Percentiles rank a stretch among this genome's conserved stretches.
phyloP scores from a whole-genome alignment of 1,140 invertebrate genomes.

The Nasonia longicornis region DNA sequence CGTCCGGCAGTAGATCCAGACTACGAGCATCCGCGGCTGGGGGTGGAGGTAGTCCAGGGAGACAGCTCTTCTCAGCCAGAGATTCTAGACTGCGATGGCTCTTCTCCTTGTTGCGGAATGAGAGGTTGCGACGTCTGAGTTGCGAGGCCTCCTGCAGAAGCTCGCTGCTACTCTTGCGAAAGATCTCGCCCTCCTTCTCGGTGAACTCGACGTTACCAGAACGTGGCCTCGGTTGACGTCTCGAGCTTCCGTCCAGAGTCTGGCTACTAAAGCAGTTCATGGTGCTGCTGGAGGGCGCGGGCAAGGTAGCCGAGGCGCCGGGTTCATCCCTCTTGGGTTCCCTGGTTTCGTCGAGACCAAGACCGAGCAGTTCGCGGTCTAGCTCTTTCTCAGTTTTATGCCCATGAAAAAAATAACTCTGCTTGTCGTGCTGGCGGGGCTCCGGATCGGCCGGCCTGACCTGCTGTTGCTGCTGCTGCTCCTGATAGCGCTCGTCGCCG shows the following conservation, averaged over 20 bases:
- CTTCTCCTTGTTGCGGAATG: slow-evolving; percentile 54
- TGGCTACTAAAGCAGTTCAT: slow-evolving; percentile 53
- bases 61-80: slow-evolving; percentile 50
- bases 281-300: slow-evolving; percentile 37
- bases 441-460: slow-evolving; percentile 51
- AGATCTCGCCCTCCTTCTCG: slow-evolving; percentile 58
- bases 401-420: slow-evolving; percentile 63
- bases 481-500: neutral
- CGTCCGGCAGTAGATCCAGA: slow-evolving; percentile 52
- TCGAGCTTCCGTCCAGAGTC: neutral
- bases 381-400: slow-evolving; percentile 60
- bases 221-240: slow-evolving; percentile 24
- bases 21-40: slow-evolving; percentile 51
- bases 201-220: slow-evolving; percentile 56
- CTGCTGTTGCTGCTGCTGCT: slow-evolving; percentile 46
- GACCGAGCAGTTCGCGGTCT: slow-evolving; percentile 49
- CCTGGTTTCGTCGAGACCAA: neutral
- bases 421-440: slow-evolving; percentile 57
- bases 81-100: slow-evolving; percentile 57
- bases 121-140: slow-evolving; percentile 49
- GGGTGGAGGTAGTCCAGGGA: slow-evolving; percentile 12
- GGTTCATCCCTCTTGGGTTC: neutral
- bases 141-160: slow-evolving; percentile 48
- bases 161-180: slow-evolving; percentile 55
- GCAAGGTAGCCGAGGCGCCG: neutral